Evolutionary conservation across 2,113 vertebrate genomes (phyloP), one percentile per base, ranked within the genome.

Genomic region (Laticauda laticaudata): DNA sequence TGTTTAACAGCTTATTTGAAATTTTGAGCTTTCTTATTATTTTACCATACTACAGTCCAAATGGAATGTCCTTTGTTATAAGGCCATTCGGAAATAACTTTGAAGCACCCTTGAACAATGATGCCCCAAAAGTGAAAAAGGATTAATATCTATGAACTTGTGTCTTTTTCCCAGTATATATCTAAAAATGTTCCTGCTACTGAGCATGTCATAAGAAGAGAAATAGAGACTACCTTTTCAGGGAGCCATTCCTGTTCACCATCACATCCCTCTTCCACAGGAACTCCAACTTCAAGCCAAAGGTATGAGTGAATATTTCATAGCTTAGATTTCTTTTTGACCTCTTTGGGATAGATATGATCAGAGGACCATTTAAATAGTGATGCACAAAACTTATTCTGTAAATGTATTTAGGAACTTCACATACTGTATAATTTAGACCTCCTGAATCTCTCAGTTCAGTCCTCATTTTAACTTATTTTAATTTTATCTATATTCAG

Each of bases 221-320:
- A 98, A 96, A 98, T 98, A 29, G 99, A 99, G 95, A 98, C 98
- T 6, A 99, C 99, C 0, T 99, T 99, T 97, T 99, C 98, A 0
- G 98, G 98, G 97, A 99, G 99, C 96, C 99, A 98, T 95, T 98
- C 98, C 96, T 99, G 98, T 96, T 99, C 99, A 96, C 99, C 98
- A 12, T 99, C 99, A 91, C 99, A 99, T 97, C 99, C 98, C 96
- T 99, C 98, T 95, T 99, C 99, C 97, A 99, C 99, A 90, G 98
- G 98, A 95, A 98, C 98, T 59, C 99, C 99, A 96, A 99, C 98
- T 1, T 99, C 99, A 96, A 99, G 98, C 97, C 98, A 99, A 97
- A 99, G 99, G 99, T 99, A 95, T 88, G 94, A 92, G 87, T 53
- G 39, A 1, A 85, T 29, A 87, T 10, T 34, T 12, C 64, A 53